Evolutionary conservation across 2,888 invertebrate species (phyloP).

Genomic region (Eurois occulta): DNA sequence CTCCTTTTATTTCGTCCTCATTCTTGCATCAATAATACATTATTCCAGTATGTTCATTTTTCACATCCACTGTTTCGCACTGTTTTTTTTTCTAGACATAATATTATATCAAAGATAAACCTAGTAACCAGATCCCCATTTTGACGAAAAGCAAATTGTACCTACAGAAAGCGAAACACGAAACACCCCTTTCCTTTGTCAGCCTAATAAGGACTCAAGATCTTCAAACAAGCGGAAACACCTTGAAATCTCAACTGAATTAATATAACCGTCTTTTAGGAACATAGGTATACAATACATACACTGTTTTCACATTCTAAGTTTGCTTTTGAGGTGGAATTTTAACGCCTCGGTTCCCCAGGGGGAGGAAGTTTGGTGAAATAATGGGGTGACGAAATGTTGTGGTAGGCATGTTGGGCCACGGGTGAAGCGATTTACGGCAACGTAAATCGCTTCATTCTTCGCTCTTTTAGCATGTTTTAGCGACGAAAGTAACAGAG

Average conservation of each 20-base stretch:
- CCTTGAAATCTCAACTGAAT: conserved; percentile 25
- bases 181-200: conserved; percentile 15
- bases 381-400: conserved; percentile 20
- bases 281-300: background rate
- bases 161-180: background rate
- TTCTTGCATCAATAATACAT: background rate
- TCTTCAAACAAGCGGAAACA: conserved; percentile 9
- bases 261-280: conserved; percentile 18
- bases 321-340: conserved; percentile 40
- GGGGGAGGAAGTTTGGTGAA: conserved; percentile 35
- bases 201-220: conserved; percentile 9
- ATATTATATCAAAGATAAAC: background rate
- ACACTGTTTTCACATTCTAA: conserved; percentile 27
- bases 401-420: conserved; percentile 13
- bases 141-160: conserved; percentile 9
- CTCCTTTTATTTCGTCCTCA: too few relatives aligned
- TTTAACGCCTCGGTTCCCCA: conserved; percentile 19
- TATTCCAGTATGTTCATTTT: background rate
- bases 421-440: background rate
- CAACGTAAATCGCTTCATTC: too few relatives aligned
- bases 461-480: background rate
- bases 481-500: background rate
- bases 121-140: background rate
- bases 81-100: background rate
- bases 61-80: too few relatives aligned